Evolutionary conservation across 2,888 invertebrate genomes (phyloP).

Genomic region (Chaitophorus viminalis): DNA sequence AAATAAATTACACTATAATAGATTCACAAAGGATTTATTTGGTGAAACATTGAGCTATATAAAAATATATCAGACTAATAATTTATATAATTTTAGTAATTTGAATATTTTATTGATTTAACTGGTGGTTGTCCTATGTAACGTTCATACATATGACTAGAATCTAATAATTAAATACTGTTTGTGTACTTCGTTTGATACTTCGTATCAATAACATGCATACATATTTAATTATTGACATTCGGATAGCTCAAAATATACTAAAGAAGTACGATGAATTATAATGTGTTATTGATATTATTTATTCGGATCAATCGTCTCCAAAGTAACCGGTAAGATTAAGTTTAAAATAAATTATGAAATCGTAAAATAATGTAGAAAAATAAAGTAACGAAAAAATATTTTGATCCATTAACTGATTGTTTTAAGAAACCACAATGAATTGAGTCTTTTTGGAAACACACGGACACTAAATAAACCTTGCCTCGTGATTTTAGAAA

Average conservation of each 20-base stretch:
- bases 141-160: too few species aligned
- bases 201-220: too few species aligned
- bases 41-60: too few species aligned
- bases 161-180: too few species aligned
- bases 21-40: too few species aligned
- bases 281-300: not conserved
- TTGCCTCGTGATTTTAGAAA: slow-evolving; percentile 34
- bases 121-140: too few species aligned
- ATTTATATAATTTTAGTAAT: too few species aligned
- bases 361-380: slow-evolving; percentile 5
- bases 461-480: slow-evolving; percentile 46
- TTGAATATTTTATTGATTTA: too few species aligned
- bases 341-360: not conserved
- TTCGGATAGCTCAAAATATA: not conserved
- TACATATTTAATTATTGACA: not conserved
- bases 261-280: not conserved
- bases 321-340: not conserved
- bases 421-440: slow-evolving; percentile 41
- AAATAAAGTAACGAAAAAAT: slow-evolving; percentile 10
- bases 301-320: not conserved
- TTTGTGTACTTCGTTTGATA: too few species aligned
- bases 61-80: too few species aligned
- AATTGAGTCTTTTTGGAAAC: slow-evolving; percentile 45
- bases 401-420: slow-evolving; percentile 53
- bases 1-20: too few species aligned